These are phyloP conservation scores for Coptodon bakossiorum DNA, from an alignment of 2,113 vertebrate species.

Conservation along the genomic window DNA sequence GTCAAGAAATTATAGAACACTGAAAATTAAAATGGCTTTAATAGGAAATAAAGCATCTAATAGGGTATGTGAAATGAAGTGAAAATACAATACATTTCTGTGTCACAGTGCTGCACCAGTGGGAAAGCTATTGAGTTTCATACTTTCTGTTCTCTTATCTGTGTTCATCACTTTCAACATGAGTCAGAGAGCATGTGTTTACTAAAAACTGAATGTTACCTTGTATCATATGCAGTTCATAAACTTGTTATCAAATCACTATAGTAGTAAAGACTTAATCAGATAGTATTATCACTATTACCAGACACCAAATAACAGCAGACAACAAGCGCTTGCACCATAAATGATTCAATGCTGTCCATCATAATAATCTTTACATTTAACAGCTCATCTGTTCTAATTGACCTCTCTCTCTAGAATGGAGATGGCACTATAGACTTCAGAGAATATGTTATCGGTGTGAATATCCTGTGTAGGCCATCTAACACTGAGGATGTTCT, in stretches of 20 bases:
- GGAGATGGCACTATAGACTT: conserved; percentile 94
- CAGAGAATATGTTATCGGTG: conserved; percentile 95
- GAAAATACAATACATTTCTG: background rate
- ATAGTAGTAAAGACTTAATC: background rate
- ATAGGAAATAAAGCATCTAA: background rate
- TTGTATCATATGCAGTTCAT: background rate
- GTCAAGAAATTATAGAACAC: background rate
- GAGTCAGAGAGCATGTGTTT: background rate
- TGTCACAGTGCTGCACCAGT: background rate
- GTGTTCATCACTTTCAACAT: background rate
- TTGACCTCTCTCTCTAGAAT: conserved; percentile 70
- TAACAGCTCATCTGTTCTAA: background rate
- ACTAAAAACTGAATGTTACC: background rate
- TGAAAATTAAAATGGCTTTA: background rate
- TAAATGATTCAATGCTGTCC: background rate
- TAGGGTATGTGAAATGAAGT: background rate
- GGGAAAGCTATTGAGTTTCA: background rate
- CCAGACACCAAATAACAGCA: background rate
- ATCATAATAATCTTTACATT: background rate
- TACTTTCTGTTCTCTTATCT: background rate
- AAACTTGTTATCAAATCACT: background rate
- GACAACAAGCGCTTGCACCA: background rate
- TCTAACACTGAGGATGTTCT: conserved; percentile 93
- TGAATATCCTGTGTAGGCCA: conserved; percentile 89
- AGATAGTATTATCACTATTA: background rate